Conservation (phyloP, 2,113 vertebrate genomes). For the Clarias gariepinus region DNA sequence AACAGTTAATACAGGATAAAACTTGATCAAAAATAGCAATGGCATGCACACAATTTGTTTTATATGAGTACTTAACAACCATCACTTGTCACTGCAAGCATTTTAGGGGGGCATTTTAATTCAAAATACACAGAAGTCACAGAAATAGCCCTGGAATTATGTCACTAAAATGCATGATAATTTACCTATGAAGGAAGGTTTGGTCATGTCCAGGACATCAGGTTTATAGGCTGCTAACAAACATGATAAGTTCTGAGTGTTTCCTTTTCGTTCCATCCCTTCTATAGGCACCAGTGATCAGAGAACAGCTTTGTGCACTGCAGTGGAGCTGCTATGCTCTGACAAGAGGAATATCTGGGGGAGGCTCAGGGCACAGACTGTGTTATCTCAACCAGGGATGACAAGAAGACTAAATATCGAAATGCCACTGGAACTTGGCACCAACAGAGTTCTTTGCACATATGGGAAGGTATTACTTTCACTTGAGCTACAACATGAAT, state of each 20-base stretch:
- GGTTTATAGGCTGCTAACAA: not conserved
- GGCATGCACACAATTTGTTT: not conserved
- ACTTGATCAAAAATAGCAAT: not conserved
- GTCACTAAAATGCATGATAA: not conserved
- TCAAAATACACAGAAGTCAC: not conserved
- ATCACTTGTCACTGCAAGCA: not conserved
- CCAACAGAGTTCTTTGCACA: not conserved
- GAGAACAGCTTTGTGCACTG: not conserved
- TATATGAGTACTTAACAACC: not conserved
- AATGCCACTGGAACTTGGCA: not conserved
- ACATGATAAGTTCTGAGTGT: not conserved
- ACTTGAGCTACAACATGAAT: not conserved
- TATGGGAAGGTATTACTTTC: not conserved
- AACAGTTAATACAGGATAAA: not conserved
- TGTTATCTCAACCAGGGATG: slow-evolving; percentile 13
- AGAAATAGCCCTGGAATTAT: not conserved
- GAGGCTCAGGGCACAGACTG: slow-evolving; percentile 6
- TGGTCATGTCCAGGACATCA: not conserved
- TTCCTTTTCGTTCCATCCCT: not conserved
- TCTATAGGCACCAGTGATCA: slow-evolving; percentile 4
- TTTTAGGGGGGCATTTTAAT: not conserved
- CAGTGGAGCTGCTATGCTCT: slow-evolving; percentile 25
- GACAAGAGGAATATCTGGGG: not conserved
- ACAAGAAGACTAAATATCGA: not conserved
- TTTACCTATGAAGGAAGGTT: not conserved